These are phyloP conservation scores for Sminthurinus aureus DNA, from an alignment of 2,888 invertebrate genomes.

Conservation along the genomic window DNA sequence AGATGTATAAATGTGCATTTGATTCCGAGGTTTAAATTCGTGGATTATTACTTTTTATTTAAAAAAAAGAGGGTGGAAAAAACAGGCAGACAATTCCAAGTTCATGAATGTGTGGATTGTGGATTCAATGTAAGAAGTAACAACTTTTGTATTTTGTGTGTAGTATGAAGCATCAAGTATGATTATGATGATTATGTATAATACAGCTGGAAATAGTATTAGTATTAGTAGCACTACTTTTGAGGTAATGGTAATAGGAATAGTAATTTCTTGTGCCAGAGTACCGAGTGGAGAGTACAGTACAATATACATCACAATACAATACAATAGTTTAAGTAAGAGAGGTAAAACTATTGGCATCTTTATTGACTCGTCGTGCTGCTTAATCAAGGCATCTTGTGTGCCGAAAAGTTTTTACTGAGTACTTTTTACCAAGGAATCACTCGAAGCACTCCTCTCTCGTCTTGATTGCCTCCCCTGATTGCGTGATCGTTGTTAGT, in stretches of 20 bases:
- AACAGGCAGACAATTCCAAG: not conserved
- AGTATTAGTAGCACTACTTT: no score
- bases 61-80: not conserved
- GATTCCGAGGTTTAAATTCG: constrained; percentile 7
- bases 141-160: not conserved
- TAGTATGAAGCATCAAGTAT: no score
- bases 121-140: not conserved
- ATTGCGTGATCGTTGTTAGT: constrained; percentile 42
- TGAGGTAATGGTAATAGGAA: not conserved
- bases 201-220: no score
- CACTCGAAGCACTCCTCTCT: constrained; percentile 41
- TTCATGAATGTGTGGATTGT: not conserved
- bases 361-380: constrained; percentile 59
- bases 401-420: constrained; percentile 45
- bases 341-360: constrained; percentile 55
- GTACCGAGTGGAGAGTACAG: no score
- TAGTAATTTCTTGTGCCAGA: not conserved
- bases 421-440: constrained; percentile 42
- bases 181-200: no score
- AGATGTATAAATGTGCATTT: not conserved
- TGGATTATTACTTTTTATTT: constrained; percentile 24
- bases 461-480: constrained; percentile 44
- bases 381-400: constrained; percentile 56
- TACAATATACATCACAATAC: no score
- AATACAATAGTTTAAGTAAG: constrained; percentile 22